Percentiles rank a stretch among this genome's conserved stretches.
Conservation (phyloP, 2,888 invertebrate species). For the Drosophila ustulata region DNA sequence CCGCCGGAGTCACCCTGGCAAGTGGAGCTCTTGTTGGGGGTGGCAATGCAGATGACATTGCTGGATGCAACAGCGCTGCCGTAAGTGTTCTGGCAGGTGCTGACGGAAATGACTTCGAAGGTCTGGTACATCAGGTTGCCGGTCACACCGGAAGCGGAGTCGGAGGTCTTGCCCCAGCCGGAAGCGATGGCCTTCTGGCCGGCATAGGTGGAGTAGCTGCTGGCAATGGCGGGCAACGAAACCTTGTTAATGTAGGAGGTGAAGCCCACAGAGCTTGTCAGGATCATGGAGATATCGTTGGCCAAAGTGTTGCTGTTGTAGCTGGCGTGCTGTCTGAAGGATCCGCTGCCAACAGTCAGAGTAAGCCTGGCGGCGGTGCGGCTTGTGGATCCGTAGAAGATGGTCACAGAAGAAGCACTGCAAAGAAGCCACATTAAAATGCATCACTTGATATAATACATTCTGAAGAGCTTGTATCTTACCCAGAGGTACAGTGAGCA, state of each 20-base stretch:
- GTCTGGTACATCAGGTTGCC: constrained; percentile 77
- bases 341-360: constrained; percentile 48
- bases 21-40: constrained; percentile 59
- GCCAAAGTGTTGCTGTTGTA: constrained; percentile 31
- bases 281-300: constrained; percentile 75
- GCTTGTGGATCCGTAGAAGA: constrained; percentile 64
- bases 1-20: constrained; percentile 82
- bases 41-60: constrained; percentile 68
- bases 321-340: constrained; percentile 65
- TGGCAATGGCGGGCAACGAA: constrained; percentile 45
- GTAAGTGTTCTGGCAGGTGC: constrained; percentile 67
- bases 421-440: background rate
- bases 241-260: constrained; percentile 43
- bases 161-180: constrained; percentile 85
- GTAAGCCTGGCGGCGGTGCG: constrained; percentile 57
- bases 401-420: constrained; percentile 50
- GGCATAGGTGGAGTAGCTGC: constrained; percentile 67
- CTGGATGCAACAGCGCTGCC: constrained; percentile 29
- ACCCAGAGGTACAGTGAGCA: constrained; percentile 67
- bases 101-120: constrained; percentile 75
- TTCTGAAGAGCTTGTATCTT: background rate
- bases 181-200: constrained; percentile 80
- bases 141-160: constrained; percentile 43
- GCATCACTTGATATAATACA: background rate
- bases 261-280: constrained; percentile 51